Evolutionary conservation across 2,113 vertebrate genomes (phyloP), one percentile per base, ranked within the genome.

Genomic region (Podarcis cretensis): DNA sequence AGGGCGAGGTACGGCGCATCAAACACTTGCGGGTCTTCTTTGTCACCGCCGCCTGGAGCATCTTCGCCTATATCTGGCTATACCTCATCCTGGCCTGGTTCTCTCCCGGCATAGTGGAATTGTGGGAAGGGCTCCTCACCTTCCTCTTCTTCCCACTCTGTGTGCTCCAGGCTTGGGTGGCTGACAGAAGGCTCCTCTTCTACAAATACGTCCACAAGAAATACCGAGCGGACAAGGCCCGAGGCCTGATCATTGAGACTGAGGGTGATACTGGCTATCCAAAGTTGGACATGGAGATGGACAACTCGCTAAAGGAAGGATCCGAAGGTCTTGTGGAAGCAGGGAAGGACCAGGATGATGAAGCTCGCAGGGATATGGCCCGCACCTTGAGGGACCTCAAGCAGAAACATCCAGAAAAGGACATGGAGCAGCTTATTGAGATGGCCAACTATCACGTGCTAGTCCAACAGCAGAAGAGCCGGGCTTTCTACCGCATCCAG

Each of bases 11-110:
- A 5, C 96, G 97, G 83, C 97, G 97, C 87, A 97, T 97, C 91
- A 98, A 97, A 89, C 98, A 98, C 94, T 93, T 98, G 86, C 96
- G 97, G 27, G 98, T 98, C 76, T 98, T 98, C 94, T 98, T 98
- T 37, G 97, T 98, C 88, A 98, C 98, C 0, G 98, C 96, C 0
- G 95, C 97, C 73, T 98, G 98, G 98, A 98, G 98, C 88, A 81
- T 98, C 6, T 98, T 98, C 0, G 98, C 98, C 71, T 98, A 98
- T 95, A 96, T 98, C 93, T 98, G 98, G 98, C 95, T 98, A 6
- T 98, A 98, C 92, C 94, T 98, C 76, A 98, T 98, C 89, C 94
- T 98, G 85, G 97, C 98, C 0, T 97, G 98, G 80, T 95, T 97
- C 90, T 97, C 97, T 16, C 98, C 98, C 0, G 98, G 98, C 0